Evolutionary conservation across 2,888 invertebrate genomes (phyloP), one percentile per base, ranked within the genome.

Genomic region (Stenichneumon culpator): DNA sequence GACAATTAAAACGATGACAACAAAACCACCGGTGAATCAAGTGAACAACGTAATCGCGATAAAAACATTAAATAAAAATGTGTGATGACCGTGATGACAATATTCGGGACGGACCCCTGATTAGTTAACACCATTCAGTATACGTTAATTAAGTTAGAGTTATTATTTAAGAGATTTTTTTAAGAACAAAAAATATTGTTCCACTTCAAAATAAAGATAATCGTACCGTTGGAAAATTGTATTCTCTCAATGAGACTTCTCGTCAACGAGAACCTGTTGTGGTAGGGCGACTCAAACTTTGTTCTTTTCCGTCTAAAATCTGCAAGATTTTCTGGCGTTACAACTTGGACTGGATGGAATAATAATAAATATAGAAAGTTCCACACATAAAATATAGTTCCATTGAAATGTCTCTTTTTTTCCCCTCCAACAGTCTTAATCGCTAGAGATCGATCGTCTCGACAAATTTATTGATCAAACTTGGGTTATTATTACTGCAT

Each of bases 221-320:
- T 91, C 92, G 91, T 92, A 92, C 92, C 92, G 88, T 92, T 91
- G 82, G 92, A 92, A 90, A 92, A 92, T 88, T 91, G 91, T 83
- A 90, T 91, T 92, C 92, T 91, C 88, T 92, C 92, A 89, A 91
- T 89, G 87, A 92, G 92, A 89, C 89, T 91, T 88, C 91, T 92
- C 91, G 90, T 89, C 86, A 92, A 91, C 77, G 91, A 92, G 90
- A 92, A 92, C 88, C 88, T 90, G 91, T 90, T 92, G 90, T 90
- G 91, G 89, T 89, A 88, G 89, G 92, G 87, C 83, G 92, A 92
- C 88, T 92, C 92, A 92, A 92, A 92, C 91, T 92, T 92, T 91
- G 92, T 92, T 92, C 92, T 92, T 92, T 92, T 92, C 91, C 92
- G 91, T 90, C 92, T 91, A 89, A 92, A 88, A 92, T 92, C 92